Evolutionary conservation across 2,797 vertebrate genomes (phyloP).

Genomic region (Sarcoramphus papa): DNA sequence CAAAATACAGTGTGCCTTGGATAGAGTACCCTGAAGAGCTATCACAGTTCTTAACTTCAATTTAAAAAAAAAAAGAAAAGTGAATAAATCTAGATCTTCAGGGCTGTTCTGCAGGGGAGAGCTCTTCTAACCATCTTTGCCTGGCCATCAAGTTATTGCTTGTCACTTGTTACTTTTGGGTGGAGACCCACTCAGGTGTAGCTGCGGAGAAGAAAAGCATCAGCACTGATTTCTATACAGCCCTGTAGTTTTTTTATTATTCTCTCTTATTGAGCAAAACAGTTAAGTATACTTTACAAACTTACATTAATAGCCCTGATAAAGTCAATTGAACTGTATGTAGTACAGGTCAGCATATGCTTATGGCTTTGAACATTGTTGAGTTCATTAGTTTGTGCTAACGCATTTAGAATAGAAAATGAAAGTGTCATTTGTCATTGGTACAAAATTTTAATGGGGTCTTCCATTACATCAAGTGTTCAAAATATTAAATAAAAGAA

Average conservation of each 20-base stretch:
- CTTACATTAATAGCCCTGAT: background rate
- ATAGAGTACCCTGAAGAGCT: background rate
- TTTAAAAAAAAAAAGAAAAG: background rate
- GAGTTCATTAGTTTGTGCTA: constrained; percentile 1
- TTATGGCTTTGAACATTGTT: background rate
- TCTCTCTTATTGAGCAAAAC: background rate
- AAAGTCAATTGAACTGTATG: background rate
- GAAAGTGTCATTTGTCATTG: constrained; percentile 11
- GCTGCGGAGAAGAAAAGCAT: background rate
- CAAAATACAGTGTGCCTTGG: background rate
- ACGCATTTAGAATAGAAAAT: constrained; percentile 10
- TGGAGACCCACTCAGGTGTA: background rate
- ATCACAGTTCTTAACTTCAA: background rate
- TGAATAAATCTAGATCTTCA: background rate
- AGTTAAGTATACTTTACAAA: background rate
- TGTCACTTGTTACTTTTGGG: background rate
- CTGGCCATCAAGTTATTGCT: background rate
- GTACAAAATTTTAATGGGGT: constrained; percentile 15
- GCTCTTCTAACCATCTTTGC: background rate
- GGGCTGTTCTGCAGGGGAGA: background rate
- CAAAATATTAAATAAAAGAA: constrained; percentile 38
- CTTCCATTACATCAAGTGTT: constrained; percentile 44
- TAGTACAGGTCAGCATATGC: background rate
- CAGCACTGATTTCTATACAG: background rate
- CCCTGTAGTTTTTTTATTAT: background rate